Conservation (phyloP, 2,113 vertebrate species). For the Gnathonemus echidnorhynchus region DNA sequence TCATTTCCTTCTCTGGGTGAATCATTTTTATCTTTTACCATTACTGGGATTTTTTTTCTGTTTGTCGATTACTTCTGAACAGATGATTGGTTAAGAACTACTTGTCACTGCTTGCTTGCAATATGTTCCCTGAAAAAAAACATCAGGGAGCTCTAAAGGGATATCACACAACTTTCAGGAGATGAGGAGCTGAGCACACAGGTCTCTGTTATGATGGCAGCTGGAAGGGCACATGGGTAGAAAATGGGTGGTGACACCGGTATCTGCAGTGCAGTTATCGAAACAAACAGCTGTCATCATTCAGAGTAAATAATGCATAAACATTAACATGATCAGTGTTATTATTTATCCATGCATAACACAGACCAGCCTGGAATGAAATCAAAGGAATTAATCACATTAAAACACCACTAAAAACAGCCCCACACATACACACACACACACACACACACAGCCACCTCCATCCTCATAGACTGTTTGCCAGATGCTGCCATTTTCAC, state of each 20-base stretch:
- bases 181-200: background rate
- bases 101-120: background rate
- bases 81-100: background rate
- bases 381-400: background rate
- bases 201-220: background rate
- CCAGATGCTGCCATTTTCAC: constrained; percentile 41
- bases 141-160: background rate
- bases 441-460: background rate
- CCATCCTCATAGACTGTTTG: constrained; percentile 34
- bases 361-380: background rate
- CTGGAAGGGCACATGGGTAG: background rate
- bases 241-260: background rate
- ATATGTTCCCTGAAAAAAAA: background rate
- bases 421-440: background rate
- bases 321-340: background rate
- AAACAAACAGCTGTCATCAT: background rate
- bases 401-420: background rate
- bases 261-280: background rate
- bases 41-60: background rate
- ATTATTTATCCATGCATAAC: background rate
- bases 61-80: background rate
- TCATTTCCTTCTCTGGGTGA: background rate
- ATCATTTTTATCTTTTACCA: background rate
- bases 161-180: background rate
- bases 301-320: background rate